Conservation (phyloP, 2,113 vertebrate genomes). For the Pithys albifrons region DNA sequence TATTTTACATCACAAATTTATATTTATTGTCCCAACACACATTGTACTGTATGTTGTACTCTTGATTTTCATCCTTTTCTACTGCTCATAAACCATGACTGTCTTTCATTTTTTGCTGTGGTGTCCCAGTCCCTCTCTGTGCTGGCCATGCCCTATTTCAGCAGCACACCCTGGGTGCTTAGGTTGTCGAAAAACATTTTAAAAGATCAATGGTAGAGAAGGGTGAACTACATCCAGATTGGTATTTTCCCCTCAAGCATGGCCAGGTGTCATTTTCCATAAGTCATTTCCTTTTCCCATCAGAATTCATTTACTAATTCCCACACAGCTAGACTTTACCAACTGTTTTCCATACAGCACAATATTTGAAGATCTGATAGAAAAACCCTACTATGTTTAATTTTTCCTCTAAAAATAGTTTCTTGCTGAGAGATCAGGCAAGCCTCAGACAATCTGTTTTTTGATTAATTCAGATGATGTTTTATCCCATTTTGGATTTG, state of each 20-base stretch:
- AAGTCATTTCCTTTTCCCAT: not conserved
- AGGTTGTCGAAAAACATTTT: not conserved
- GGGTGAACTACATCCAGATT: not conserved
- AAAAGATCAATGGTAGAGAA: not conserved
- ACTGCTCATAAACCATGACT: not conserved
- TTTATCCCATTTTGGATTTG: not conserved
- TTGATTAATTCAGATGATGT: not conserved
- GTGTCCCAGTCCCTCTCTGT: not conserved
- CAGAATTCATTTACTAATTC: not conserved
- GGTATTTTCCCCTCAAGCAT: not conserved
- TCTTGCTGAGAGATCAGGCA: not conserved
- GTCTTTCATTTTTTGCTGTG: not conserved
- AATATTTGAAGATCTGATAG: not conserved
- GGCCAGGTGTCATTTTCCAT: constrained; percentile 2
- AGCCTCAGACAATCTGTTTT: not conserved
- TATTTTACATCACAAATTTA: not conserved
- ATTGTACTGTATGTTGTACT: not conserved
- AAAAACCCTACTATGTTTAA: not conserved
- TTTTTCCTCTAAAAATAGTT: not conserved
- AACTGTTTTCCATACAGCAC: not conserved
- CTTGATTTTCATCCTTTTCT: not conserved
- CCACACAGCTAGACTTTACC: not conserved
- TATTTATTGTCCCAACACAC: not conserved
- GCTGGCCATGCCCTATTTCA: not conserved
- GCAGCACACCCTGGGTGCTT: not conserved